Evolutionary conservation across 2,113 vertebrate species (phyloP).

Genomic region (Myotis brandtii): DNA sequence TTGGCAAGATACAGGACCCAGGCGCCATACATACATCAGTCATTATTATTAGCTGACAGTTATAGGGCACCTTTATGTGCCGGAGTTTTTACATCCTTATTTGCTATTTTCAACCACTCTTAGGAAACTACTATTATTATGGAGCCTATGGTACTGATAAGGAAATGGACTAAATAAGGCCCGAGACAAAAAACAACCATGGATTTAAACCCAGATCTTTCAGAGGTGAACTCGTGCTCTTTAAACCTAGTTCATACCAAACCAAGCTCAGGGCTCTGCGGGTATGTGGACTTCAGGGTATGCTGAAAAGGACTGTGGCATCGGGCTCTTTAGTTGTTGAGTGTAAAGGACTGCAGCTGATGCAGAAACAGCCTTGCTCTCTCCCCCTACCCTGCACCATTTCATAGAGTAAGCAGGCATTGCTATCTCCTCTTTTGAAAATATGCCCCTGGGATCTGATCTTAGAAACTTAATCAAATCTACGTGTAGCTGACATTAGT

Average conservation of each 20-base stretch:
- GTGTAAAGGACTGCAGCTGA: too few relatives aligned
- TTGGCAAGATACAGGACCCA: neutral
- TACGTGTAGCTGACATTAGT: neutral
- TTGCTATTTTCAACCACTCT: neutral
- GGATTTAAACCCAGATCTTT: neutral
- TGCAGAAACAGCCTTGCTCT: too few relatives aligned
- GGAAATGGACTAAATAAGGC: neutral
- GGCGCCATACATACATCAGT: neutral
- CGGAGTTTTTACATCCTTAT: neutral
- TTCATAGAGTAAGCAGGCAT: neutral
- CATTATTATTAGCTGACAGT: neutral
- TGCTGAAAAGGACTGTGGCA: neutral
- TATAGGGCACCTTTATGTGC: neutral
- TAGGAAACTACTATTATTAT: neutral
- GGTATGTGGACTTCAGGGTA: neutral
- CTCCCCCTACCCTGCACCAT: neutral
- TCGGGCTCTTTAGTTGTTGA: neutral
- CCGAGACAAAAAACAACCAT: neutral
- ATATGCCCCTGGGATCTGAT: neutral
- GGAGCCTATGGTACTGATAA: neutral
- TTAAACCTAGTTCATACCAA: neutral
- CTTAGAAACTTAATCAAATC: conserved; percentile 12
- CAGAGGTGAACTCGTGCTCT: neutral
- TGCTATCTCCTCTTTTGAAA: neutral
- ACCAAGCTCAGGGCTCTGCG: neutral